These are phyloP conservation scores for Macropis europaea DNA, from an alignment of 2,888 invertebrate genomes.

Conservation along the genomic window DNA sequence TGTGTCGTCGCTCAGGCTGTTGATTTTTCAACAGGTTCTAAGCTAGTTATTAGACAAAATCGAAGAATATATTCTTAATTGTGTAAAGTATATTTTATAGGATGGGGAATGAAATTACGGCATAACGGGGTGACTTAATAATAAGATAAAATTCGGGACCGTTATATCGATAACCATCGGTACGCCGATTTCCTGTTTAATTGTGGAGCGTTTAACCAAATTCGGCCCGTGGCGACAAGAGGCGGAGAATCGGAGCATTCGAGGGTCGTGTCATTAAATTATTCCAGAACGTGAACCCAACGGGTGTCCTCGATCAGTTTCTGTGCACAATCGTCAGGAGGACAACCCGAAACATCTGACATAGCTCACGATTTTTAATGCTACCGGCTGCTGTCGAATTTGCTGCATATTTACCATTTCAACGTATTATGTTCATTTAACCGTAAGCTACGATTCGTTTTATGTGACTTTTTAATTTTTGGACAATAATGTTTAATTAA, in stretches of 20 bases:
- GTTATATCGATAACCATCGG: slow-evolving; percentile 1
- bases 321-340: slow-evolving; percentile 45
- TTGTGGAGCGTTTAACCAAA: slow-evolving; percentile 68
- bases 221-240: slow-evolving; percentile 47
- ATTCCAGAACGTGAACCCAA: slow-evolving; percentile 74
- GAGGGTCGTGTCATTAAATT: slow-evolving; percentile 77
- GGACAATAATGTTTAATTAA: too few species aligned
- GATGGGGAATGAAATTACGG: too few species aligned
- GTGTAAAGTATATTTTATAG: too few species aligned
- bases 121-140: background rate
- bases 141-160: background rate
- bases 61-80: too few species aligned
- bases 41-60: too few species aligned
- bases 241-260: slow-evolving; percentile 43
- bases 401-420: background rate
- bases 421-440: background rate
- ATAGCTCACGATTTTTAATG: slow-evolving; percentile 22
- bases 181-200: slow-evolving; percentile 65
- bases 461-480: too few species aligned
- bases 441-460: too few species aligned
- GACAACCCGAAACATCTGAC: slow-evolving; percentile 53
- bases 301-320: slow-evolving; percentile 66
- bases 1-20: too few species aligned
- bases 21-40: too few species aligned
- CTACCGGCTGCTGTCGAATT: background rate